These are phyloP conservation scores for Sapayoa aenigma DNA, from an alignment of 2,113 vertebrate genomes.

Conservation along the genomic window DNA sequence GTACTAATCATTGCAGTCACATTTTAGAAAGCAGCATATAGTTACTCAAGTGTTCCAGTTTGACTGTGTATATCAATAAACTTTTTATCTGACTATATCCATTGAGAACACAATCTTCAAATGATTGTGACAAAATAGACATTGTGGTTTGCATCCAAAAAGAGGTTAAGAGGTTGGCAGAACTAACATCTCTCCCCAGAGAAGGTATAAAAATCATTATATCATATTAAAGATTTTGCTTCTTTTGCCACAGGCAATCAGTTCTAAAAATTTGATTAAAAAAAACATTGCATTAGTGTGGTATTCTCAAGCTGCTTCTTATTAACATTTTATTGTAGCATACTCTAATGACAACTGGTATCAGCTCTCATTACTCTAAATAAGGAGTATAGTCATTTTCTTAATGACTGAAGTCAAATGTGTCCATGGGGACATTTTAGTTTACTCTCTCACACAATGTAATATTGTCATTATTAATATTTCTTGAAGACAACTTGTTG, in stretches of 20 bases:
- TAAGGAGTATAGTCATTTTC: constrained; percentile 58
- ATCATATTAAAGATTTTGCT: constrained; percentile 29
- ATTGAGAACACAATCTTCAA: not conserved
- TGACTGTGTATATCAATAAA: not conserved
- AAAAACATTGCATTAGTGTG: constrained; percentile 26
- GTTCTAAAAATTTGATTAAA: constrained; percentile 65
- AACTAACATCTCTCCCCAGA: not conserved
- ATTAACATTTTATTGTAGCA: constrained; percentile 35
- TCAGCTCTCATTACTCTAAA: constrained; percentile 60
- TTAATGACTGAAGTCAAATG: constrained; percentile 56
- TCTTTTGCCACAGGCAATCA: constrained; percentile 43
- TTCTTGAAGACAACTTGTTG: not conserved
- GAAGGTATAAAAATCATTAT: constrained; percentile 16
- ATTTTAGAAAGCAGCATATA: not conserved
- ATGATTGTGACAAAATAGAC: not conserved
- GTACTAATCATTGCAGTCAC: not conserved
- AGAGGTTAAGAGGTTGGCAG: not conserved
- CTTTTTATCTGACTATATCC: not conserved
- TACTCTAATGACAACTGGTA: constrained; percentile 13
- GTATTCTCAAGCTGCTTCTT: constrained; percentile 52
- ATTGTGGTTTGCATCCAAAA: not conserved
- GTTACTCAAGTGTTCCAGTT: not conserved
- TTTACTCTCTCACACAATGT: constrained; percentile 27
- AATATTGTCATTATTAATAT: constrained; percentile 42
- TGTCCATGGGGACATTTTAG: constrained; percentile 32